Percentiles rank a stretch among this genome's conserved stretches.
These are phyloP conservation scores for Zosterops lateralis DNA, from an alignment of 2,113 vertebrate genomes.

Conservation along the genomic window DNA sequence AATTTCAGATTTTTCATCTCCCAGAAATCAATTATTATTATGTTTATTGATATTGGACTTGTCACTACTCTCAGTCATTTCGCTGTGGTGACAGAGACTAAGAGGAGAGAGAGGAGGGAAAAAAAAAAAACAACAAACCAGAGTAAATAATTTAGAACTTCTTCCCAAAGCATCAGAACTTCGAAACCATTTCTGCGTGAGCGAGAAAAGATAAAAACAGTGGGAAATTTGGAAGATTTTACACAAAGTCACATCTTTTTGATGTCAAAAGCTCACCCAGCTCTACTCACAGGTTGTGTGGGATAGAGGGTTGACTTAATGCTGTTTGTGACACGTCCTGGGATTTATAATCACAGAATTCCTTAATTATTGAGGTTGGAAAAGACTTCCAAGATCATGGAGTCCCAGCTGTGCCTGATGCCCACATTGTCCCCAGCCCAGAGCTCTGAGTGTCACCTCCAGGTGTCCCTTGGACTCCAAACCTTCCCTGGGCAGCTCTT, in stretches of 20 bases:
- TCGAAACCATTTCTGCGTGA: neutral
- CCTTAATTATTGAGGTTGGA: neutral
- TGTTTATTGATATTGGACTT: slow-evolving; percentile 81
- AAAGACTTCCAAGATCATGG: fast-evolving
- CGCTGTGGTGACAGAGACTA: slow-evolving; percentile 56
- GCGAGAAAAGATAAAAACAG: neutral
- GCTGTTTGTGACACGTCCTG: neutral
- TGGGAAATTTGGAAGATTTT: neutral
- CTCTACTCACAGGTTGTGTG: neutral
- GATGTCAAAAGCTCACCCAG: neutral
- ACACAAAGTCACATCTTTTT: neutral
- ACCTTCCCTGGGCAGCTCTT: neutral
- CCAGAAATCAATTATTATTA: slow-evolving; percentile 82
- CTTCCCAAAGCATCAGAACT: slow-evolving; percentile 6
- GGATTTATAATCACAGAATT: neutral
- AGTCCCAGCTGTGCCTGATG: fast-evolving
- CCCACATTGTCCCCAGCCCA: neutral
- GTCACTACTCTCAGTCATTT: slow-evolving; percentile 72
- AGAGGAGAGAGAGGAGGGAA: slow-evolving; percentile 40
- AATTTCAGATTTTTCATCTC: slow-evolving; percentile 81
- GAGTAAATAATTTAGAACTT: slow-evolving; percentile 35
- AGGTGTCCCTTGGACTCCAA: neutral
- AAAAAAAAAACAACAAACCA: neutral
- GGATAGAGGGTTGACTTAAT: neutral
- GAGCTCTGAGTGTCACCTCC: neutral